Conservation (phyloP, 1,140 invertebrate genomes). For the Eurosta solidaginis region DNA sequence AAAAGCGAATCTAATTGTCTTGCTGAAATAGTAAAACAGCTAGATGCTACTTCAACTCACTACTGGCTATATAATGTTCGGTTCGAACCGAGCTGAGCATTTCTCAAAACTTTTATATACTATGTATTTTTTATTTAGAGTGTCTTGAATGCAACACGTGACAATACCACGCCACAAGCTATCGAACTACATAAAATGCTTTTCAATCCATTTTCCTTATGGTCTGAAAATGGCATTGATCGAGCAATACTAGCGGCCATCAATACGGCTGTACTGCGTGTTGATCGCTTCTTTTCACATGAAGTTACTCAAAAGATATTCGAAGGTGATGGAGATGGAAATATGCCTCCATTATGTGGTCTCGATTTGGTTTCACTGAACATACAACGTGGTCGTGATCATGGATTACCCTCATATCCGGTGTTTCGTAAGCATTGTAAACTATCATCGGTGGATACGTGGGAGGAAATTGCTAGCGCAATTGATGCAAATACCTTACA, state of each 20-base stretch:
- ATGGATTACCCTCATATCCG: slow-evolving; percentile 82
- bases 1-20: too few species aligned
- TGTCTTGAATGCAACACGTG: slow-evolving; percentile 70
- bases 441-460: slow-evolving; percentile 69
- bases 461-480: slow-evolving; percentile 72
- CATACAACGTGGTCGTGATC: slow-evolving; percentile 86
- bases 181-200: slow-evolving; percentile 78
- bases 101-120: neutral
- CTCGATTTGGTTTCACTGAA: slow-evolving; percentile 85
- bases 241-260: slow-evolving; percentile 68
- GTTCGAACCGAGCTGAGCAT: too few species aligned
- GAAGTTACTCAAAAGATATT: slow-evolving; percentile 72
- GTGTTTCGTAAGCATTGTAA: slow-evolving; percentile 77
- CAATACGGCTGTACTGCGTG: slow-evolving; percentile 69
- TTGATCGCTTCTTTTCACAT: slow-evolving; percentile 70
- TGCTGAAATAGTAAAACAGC: too few species aligned
- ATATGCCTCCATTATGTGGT: slow-evolving; percentile 64
- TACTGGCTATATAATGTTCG: too few species aligned
- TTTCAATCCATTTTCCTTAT: slow-evolving; percentile 82
- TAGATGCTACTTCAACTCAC: too few species aligned
- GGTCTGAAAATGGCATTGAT: slow-evolving; percentile 66
- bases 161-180: slow-evolving; percentile 67
- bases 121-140: slow-evolving; percentile 46
- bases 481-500: slow-evolving; percentile 68
- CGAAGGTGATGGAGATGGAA: slow-evolving; percentile 60